Evolutionary conservation across 2,888 invertebrate species (phyloP), one percentile per base, ranked within the genome.

Genomic region (Globia sparganii): DNA sequence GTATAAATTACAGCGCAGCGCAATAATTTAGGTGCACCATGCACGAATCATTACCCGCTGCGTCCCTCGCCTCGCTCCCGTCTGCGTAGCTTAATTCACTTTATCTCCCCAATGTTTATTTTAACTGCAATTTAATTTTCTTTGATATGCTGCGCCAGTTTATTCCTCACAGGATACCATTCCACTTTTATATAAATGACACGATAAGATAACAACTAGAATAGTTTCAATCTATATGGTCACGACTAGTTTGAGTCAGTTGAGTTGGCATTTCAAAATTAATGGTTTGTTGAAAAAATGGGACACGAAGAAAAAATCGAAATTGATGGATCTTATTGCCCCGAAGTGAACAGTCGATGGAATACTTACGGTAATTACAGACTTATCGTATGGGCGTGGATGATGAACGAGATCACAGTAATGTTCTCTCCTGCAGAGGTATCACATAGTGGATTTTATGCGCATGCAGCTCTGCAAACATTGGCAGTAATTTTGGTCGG

Each of bases 31-130:
- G 96, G 95, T 94, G 94, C 94, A 94, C 95, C 93, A 94, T 95
- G 94, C 95, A 95, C 95, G 96, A 95, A 96, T 96, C 96, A 96
- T 96, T 96, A 94, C 96, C 95, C 95, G 94, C 96, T 95, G 96
- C 92, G 95, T 90, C 89, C 90, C 80, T 74, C 84, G 80, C 86
- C 80, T 72, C 72, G 73, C 83, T 87, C 91, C 91, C 90, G 89
- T 89, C 91, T 91, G 91, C 92, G 92, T 92, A 92, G 91, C 93
- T 95, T 95, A 95, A 95, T 96, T 96, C 94, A 94, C 93, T 95
- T 95, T 95, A 95, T 95, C 94, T 93, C 91, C 87, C 91, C 90
- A 92, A 92, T 92, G 91, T 93, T 94, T 93, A 93, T 91, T 93
- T 92, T 93, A 94, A 95, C 92, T 91, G 92, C 90, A 90, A 91